Base-by-base conservation (phyloP, 2,113 vertebrate species). In the Cathartes aura region DNA sequence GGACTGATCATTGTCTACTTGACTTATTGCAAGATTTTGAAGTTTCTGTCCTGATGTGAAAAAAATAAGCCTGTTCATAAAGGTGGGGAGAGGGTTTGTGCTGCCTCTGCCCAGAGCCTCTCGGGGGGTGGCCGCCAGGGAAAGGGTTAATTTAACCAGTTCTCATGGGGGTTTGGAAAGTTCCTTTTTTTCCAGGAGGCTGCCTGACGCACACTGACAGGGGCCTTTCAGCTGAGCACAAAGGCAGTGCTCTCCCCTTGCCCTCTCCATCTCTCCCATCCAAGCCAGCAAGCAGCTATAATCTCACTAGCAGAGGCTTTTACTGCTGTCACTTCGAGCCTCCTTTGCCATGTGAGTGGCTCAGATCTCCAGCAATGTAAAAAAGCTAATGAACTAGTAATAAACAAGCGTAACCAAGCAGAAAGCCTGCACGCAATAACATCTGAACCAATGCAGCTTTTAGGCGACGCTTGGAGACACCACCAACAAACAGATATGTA, bases 321-420 rank as follows among this genome's bases (percentile, higher is more conserved):
- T 82, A 29, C 72, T 30, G 92, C 97, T 97, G 96, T 97, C 97
- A 97, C 91, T 90, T 92, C 38, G 38, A 96, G 92, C 90, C 90
- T 92, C 90, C 89, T 67, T 88, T 48, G 9, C 95, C 78, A 7
- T 91, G 86, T 96, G 97, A 97, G 94, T 36, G 63, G 87, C 88
- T 97, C 91, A 95, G 94, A 95, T 95, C 97, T 97, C 90, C 90
- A 88, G 95, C 91, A 92, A 92, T 11, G 93, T 62, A 96, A 93
- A 96, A 93, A 94, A 94, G 93, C 93, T 96, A 97, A 97, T 96
- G 97, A 97, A 96, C 17, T 73, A 92, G 93, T 81, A 94, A 96
- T 96, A 95, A 97, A 93, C 93, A 94, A 89, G 93, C 47, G 97
- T 90, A 97, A 72, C 96, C 94, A 95, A 89, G 97, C 97, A 97